Base-by-base conservation (phyloP, 2,113 vertebrate species). In the Festucalex cinctus region DNA sequence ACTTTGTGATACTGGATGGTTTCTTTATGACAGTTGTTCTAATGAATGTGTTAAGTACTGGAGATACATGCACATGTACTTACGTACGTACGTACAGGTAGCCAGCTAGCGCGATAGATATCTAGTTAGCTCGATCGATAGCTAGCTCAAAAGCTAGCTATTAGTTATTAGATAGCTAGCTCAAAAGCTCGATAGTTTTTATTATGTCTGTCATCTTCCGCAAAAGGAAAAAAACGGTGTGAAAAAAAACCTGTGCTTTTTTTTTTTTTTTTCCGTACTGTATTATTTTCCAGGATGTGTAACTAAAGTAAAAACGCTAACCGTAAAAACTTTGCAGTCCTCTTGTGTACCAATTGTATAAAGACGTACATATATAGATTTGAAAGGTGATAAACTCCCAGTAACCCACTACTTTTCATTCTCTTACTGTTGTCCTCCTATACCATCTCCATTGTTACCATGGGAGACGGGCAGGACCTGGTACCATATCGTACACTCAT, bases 361-460 rank as follows among this genome's bases (percentile, higher is more conserved):
- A n/a, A 22, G 22, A 20, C 28, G 36, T 28, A 10, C 36, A 13
- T 3, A 46, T 44, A 53, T 35, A 49, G 5, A 14, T n/a, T 1
- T 53, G 76, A 77, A 77, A 83, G 24, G 28, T 69, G 65, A 81
- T 54, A 22, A 32, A 24, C 17, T 65, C 19, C 63, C 56, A n/a
- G 36, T 75, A 58, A 75, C 68, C 61, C 28, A 28, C 26, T 78
- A 26, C 44, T 69, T 70, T 73, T 73, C 59, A 48, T 73, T 73
- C 59, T 43, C 46, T 64, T 57, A 62, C 53, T 28, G 24, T 16
- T 16, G 53, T 56, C 24, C 53, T 59, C 66, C 72, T 66, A 66
- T 62, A 71, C 39, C 68, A 63, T 74, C 62, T 69, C 70, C 19
- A 17, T 71, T 71, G 80, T 81, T 51, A 53, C 62, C 51, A 70